Evolutionary conservation across 2,888 invertebrate genomes (phyloP).

Genomic region (Kryphioiulus occultus): DNA sequence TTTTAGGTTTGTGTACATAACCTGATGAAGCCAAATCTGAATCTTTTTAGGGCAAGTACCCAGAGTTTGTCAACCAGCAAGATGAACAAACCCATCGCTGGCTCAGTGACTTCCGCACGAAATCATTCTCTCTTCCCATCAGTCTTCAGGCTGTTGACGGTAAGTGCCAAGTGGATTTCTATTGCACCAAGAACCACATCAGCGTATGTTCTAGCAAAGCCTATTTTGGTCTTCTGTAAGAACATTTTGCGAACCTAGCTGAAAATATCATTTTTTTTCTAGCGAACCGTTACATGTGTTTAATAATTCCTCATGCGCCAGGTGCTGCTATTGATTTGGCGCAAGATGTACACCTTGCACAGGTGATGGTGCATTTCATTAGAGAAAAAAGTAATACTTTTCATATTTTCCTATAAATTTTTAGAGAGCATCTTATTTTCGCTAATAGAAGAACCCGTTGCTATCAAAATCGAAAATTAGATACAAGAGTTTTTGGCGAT

Average conservation of each 20-base stretch:
- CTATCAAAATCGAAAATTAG: too few species aligned
- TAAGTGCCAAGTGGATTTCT: conserved; percentile 56
- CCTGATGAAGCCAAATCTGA: too few species aligned
- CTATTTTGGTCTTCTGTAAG: too few species aligned
- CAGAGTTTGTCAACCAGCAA: conserved; percentile 63
- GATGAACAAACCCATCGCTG: conserved; percentile 64
- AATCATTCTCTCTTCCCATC: conserved; percentile 62
- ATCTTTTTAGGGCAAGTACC: conserved; percentile 60
- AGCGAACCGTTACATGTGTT: conserved; percentile 64
- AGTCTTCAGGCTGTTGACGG: conserved; percentile 64
- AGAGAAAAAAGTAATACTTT: conserved; percentile 62
- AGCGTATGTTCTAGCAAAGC: too few species aligned
- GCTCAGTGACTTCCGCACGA: conserved; percentile 65
- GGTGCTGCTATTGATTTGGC: conserved; percentile 63
- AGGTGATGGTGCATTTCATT: conserved; percentile 63
- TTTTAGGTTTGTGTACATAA: too few species aligned
- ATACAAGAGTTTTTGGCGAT: too few species aligned
- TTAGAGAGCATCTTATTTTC: too few species aligned
- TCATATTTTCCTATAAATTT: conserved; percentile 51
- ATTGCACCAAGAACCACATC: too few species aligned
- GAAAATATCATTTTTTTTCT: conserved; percentile 51
- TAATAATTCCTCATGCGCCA: conserved; percentile 64
- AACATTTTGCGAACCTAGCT: too few species aligned
- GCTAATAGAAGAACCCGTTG: too few species aligned
- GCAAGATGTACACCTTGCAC: conserved; percentile 61